Evolutionary conservation across 2,113 vertebrate genomes (phyloP), one percentile per base, ranked within the genome.

Genomic region (Pluvianellus socialis): DNA sequence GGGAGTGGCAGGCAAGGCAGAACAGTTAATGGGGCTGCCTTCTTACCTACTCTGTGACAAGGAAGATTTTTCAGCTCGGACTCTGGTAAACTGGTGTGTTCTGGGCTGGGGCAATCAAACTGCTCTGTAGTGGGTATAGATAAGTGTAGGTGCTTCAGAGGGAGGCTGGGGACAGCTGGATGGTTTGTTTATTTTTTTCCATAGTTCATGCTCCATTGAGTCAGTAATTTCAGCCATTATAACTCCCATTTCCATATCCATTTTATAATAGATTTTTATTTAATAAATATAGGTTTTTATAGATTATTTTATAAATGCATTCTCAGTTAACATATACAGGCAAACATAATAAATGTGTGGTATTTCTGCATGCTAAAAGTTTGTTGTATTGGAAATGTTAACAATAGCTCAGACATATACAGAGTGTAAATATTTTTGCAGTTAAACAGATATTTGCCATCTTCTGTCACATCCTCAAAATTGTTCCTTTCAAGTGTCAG

Each of bases 401-500:
- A 95, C 91, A 94, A 95, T 96, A 95, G 81, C 76, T 94, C 85
- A 95, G 90, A 90, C 83, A 73, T 96, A 86, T 96, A 95, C 87
- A 86, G 95, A 91, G 96, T 88, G 90, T 97, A 95, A 95, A 93
- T 96, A 95, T 94, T 92, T 96, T 90, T 96, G 86, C 91, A 96
- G 94, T 94, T 94, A 96, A 96, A 79, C 93, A 96, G 97, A 97
- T 97, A 97, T 97, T 97, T 96, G 85, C 96, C 94, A 59, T 97
- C 92, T 97, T 92, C 96, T 96, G 94, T 96, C 94, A 92, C 90
- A 95, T 95, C 96, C 94, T 95, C 91, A 93, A 92, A 96, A 95
- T 97, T 94, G 96, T 97, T 96, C 97, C 76, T 94, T 97, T 96
- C 93, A 97, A 97, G 95, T 98, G 96, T 97, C 97, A 98, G 90